These are phyloP conservation scores for Steinernema carpocapsae DNA, from an alignment of 2,888 invertebrate species.

Conservation along the genomic window DNA sequence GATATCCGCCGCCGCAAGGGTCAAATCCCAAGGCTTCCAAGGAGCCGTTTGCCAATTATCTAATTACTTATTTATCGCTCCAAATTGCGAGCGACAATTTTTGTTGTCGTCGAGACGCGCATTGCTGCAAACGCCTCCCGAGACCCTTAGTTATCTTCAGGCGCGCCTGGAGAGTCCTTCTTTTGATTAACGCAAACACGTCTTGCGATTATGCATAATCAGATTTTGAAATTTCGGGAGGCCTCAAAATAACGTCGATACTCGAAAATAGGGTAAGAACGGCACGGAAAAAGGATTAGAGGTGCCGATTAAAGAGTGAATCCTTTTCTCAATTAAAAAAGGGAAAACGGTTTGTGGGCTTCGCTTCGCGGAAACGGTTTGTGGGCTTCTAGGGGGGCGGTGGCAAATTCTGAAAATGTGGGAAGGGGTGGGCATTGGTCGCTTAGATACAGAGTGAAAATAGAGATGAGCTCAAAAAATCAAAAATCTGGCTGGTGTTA, in stretches of 20 bases:
- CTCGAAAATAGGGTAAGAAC: background rate
- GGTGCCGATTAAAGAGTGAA: no score
- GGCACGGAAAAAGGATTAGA: background rate
- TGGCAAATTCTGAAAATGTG: no score
- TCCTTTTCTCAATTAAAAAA: no score
- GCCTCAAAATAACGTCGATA: background rate
- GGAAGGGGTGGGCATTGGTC: no score
- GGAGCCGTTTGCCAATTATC: constrained; percentile 1
- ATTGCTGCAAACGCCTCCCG: background rate
- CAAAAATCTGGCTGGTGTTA: no score
- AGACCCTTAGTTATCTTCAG: background rate
- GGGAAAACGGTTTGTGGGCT: no score
- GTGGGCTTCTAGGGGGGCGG: no score
- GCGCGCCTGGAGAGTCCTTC: background rate
- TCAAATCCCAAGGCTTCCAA: background rate
- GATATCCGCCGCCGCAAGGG: background rate
- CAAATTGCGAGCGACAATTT: background rate
- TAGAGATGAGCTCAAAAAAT: no score
- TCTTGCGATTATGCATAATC: background rate
- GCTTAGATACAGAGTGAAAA: no score
- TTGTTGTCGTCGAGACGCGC: background rate
- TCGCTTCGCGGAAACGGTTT: no score
- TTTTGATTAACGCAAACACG: constrained; percentile 11
- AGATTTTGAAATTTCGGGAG: background rate
- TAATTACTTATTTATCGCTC: constrained; percentile 19